phyloP scores from a whole-genome alignment of 2,888 invertebrate species.

The Leptothorax acervorum region DNA sequence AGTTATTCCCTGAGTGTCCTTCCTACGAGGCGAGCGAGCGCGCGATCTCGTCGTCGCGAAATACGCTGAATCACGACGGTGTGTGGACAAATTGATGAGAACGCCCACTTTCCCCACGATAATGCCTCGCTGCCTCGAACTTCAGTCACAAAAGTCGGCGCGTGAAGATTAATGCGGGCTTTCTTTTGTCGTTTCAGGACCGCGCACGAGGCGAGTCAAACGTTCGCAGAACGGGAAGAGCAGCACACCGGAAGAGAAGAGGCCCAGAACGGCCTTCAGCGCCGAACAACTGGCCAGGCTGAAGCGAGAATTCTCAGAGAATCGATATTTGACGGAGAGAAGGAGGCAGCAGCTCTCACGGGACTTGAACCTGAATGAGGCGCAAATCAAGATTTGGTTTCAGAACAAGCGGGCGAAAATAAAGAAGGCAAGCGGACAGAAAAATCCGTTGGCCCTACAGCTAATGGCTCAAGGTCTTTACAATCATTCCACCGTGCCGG shows the following conservation, averaged over 20 bases:
- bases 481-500: conserved; percentile 93
- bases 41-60: conserved; percentile 18
- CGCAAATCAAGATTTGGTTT: conserved; percentile 98
- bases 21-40: not conserved
- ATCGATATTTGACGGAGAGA: conserved; percentile 96
- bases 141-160: conserved; percentile 10
- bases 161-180: conserved; percentile 46
- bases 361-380: conserved; percentile 97
- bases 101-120: conserved; percentile 46
- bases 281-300: conserved; percentile 96
- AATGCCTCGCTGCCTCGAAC: conserved; percentile 18
- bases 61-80: conserved; percentile 40
- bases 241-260: conserved; percentile 91
- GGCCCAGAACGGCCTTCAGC: conserved; percentile 98
- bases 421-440: conserved; percentile 95
- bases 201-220: conserved; percentile 87
- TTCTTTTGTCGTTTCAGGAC: conserved; percentile 85
- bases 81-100: conserved; percentile 49
- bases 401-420: conserved; percentile 98
- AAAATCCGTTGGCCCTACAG: conserved; percentile 94
- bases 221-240: conserved; percentile 85
- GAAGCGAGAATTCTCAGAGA: conserved; percentile 97
- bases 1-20: conserved; percentile 28
- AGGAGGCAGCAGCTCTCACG: conserved; percentile 96
- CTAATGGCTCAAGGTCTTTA: conserved; percentile 98